Evolutionary conservation across 2,888 invertebrate genomes (phyloP).

Genomic region (Coecobrya sp.): DNA sequence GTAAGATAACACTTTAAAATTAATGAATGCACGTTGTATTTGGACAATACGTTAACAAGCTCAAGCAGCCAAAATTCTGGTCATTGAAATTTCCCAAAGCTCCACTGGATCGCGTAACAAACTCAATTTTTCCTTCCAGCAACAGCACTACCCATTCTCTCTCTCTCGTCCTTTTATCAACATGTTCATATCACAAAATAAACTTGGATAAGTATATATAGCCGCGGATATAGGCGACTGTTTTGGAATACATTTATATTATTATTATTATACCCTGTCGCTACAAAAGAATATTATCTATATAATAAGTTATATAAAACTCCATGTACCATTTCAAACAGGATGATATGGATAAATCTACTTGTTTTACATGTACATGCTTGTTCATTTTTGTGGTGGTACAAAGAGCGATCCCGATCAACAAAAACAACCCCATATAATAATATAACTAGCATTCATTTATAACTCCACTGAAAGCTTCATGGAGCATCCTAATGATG

Average conservation of each 20-base stretch:
- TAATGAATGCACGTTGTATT: neutral
- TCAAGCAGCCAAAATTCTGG: conserved; percentile 2
- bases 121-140: conserved; percentile 36
- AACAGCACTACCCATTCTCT: neutral
- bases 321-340: too few relatives aligned
- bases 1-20: neutral
- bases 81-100: conserved; percentile 65
- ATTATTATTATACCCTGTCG: too few relatives aligned
- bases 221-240: too few relatives aligned
- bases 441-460: neutral
- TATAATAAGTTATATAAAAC: too few relatives aligned
- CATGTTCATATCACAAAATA: neutral
- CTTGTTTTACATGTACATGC: too few relatives aligned
- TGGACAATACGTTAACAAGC: neutral
- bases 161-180: neutral
- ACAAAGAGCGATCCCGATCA: neutral
- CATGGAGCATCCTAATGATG: neutral
- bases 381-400: neutral
- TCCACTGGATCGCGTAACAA: conserved; percentile 76
- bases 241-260: too few relatives aligned
- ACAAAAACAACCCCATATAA: neutral
- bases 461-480: neutral
- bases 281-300: too few relatives aligned
- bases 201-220: too few relatives aligned
- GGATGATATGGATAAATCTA: too few relatives aligned